Evolutionary conservation across 2,888 invertebrate genomes (phyloP).

Genomic region (Lacanobia wlatinum): DNA sequence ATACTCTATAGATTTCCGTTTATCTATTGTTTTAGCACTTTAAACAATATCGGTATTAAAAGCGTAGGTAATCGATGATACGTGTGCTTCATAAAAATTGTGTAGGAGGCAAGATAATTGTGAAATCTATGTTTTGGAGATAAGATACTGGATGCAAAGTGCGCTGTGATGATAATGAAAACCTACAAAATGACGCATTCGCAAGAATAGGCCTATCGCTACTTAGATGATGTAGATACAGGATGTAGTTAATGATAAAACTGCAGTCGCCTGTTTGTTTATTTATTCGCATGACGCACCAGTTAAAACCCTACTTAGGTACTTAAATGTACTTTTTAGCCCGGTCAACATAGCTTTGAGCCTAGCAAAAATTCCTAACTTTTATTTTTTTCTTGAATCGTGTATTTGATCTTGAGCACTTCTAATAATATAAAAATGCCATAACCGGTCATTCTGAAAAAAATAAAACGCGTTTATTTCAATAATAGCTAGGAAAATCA

Average conservation of each 20-base stretch:
- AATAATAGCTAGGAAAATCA: too few species aligned
- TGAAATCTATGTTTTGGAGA: conserved; percentile 42
- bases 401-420: too few species aligned
- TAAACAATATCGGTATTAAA: conserved; percentile 46
- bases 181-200: conserved; percentile 7
- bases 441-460: too few species aligned
- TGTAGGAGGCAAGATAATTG: conserved; percentile 41
- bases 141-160: conserved; percentile 27
- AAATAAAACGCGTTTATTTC: too few species aligned
- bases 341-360: too few species aligned
- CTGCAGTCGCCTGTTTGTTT: conserved; percentile 16
- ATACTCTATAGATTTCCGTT: conserved; percentile 42
- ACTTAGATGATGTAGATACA: conserved; percentile 26
- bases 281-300: not conserved
- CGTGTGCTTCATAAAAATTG: conserved; percentile 28
- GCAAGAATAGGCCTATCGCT: conserved; percentile 13
- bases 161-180: conserved; percentile 21
- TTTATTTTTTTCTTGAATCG: too few species aligned
- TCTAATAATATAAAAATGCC: too few species aligned
- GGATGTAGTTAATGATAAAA: conserved; percentile 33
- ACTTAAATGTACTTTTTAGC: not conserved
- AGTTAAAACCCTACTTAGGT: not conserved
- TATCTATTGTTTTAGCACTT: conserved; percentile 49
- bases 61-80: conserved; percentile 43
- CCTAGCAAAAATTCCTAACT: too few species aligned